Conservation (phyloP, 2,113 vertebrate species). For the Amblyopsis rosae region DNA sequence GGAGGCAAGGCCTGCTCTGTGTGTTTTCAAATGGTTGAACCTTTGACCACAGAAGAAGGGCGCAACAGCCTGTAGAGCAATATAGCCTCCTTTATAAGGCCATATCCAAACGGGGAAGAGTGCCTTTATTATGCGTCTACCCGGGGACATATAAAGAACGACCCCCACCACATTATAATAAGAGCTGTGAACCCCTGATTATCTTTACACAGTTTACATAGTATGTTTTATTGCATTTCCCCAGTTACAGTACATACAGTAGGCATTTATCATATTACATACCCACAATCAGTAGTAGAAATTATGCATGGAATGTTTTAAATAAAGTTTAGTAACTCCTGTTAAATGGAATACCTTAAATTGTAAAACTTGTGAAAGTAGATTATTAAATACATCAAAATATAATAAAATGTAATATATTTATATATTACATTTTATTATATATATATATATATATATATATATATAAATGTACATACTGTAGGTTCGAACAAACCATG, state of each 20-base stretch:
- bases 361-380: too few species aligned
- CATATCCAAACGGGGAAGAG: conserved; percentile 30
- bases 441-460: too few species aligned
- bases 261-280: conserved; percentile 66
- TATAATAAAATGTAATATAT: too few species aligned
- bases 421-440: too few species aligned
- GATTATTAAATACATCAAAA: too few species aligned
- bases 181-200: conserved; percentile 11
- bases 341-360: too few species aligned
- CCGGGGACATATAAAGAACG: background rate
- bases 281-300: conserved; percentile 33
- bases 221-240: background rate
- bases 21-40: conserved; percentile 63
- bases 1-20: conserved; percentile 61
- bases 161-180: background rate
- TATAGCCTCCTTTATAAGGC: conserved; percentile 40
- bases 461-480: too few species aligned
- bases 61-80: conserved; percentile 21
- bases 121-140: conserved; percentile 40
- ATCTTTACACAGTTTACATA: conserved; percentile 26
- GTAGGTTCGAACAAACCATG: too few species aligned
- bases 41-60: conserved; percentile 48
- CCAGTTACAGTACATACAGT: conserved; percentile 25
- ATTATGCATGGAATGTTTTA: conserved; percentile 5
- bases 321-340: background rate